A percentile compares a stretch with the other conserved stretches of the same genome.
These are phyloP conservation scores for Dermochelys coriacea DNA, from an alignment of 2,797 vertebrate genomes.

Conservation along the genomic window DNA sequence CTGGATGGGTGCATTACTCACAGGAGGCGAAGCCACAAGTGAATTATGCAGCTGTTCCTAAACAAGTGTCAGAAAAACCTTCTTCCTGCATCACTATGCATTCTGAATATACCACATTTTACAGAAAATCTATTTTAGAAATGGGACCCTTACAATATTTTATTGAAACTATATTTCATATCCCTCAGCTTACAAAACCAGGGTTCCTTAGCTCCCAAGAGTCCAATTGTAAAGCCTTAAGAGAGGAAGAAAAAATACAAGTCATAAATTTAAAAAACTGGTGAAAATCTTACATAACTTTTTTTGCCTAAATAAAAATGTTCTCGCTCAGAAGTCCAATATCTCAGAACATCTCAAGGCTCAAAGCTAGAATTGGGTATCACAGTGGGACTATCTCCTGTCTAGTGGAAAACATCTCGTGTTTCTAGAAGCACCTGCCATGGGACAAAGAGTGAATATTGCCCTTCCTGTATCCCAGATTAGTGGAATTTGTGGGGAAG, in stretches of 20 bases:
- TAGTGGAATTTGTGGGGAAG: neutral
- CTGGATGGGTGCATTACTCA: neutral
- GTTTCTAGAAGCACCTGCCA: neutral
- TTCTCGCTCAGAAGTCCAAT: neutral
- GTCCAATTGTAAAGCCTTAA: neutral
- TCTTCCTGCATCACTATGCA: neutral
- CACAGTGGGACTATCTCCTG: neutral
- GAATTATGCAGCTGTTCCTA: slow-evolving; percentile 50
- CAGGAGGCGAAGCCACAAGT: neutral
- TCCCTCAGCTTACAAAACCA: neutral
- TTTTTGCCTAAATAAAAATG: neutral
- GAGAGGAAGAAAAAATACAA: neutral
- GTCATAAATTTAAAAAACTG: neutral
- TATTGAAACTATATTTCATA: neutral
- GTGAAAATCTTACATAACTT: neutral
- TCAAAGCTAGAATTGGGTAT: neutral
- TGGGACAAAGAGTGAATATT: neutral
- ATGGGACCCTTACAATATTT: neutral
- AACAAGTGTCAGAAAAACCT: slow-evolving; percentile 2
- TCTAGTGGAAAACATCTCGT: neutral
- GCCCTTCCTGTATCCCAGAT: neutral
- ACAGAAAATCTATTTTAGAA: neutral
- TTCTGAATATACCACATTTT: neutral
- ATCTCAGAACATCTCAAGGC: neutral
- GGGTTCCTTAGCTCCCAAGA: neutral